Evolutionary conservation across 2,888 invertebrate species (phyloP), one percentile per base, ranked within the genome.

Genomic region (Erebia ligea): DNA sequence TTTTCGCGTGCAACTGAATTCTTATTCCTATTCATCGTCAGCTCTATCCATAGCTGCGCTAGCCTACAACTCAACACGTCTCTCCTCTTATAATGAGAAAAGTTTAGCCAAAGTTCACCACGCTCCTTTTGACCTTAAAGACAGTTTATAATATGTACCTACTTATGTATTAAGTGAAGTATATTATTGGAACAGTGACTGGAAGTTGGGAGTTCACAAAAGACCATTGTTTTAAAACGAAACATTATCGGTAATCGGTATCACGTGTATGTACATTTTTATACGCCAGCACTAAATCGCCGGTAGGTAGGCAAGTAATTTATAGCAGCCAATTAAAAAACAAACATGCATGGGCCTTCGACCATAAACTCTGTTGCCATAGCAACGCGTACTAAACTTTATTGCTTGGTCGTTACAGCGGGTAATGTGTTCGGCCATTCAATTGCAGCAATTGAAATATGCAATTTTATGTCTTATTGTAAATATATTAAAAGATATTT

Each of bases 311-410:
- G 67, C 67, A 45, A 71, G 64, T 70, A 74, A 72, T 74, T 72
- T 74, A 74, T 72, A 48, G 71, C 34, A 52, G 64, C 54, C 69
- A 64, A 67, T 73, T 67, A 61, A 68, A 71, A 71, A 69, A 68
- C 68, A 58, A 65, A 70, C 68, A 67, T 66, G 56, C 65, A 70
- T 70, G 63, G 70, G 34, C 34, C 58, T 40, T 73, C 54, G 72
- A 68, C 59, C 65, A 63, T 74, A 64, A 63, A 70, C 70, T 65
- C 57, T 19, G 82, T 84, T 78, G 73, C 82, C 81, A 85, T 84
- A 70, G 82, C 78, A 82, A 85, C 85, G 78, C 70, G 76, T 79
- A 83, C 82, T 77, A 81, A 78, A 82, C 78, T 84, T 85, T 84
- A 87, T 80, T 76, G 80, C 79, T 76, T 73, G 77, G 76, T 78